Base-by-base conservation (phyloP, 2,888 invertebrate species). In the Latheticus oryzae region DNA sequence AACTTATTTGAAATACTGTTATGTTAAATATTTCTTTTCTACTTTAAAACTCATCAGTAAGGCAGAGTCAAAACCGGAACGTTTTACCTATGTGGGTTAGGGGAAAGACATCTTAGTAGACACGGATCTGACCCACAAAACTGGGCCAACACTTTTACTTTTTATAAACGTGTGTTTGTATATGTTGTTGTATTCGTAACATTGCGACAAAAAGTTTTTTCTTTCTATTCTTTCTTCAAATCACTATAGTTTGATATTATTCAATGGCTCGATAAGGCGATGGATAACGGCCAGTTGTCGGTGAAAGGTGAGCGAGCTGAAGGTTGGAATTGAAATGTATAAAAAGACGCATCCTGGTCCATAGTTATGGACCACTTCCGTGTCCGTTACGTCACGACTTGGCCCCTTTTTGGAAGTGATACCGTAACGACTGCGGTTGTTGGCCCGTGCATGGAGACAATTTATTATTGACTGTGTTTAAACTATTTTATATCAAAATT, bases 111-210 rank as follows among this genome's bases (percentile, higher is more conserved):
- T 2, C n/a, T 4, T n/a, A n/a, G n/a, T n/a, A n/a, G n/a, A 43
- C 42, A 68, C 74, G 73, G 74, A 73, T 74, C 63, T 74, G 73
- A 74, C 73, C 72, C 60, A 63, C 65, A 58, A 58, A 73, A 68
- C 62, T 67, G 64, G 73, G 70, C 64, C 72, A 68, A 62, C 64
- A 73, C 74, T 74, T 74, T 73, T 73, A 72, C 74, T 73, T 72
- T 71, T 71, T 60, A 59, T 23, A 9, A 9, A 12, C 5, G 2
- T 9, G n/a, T 23, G 40, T n/a, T n/a, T n/a, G n/a, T n/a, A n/a
- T n/a, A n/a, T n/a, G n/a, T n/a, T n/a, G n/a, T n/a, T n/a, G n/a
- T n/a, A n/a, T n/a, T n/a, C n/a, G n/a, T n/a, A n/a, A n/a, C n/a
- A n/a, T n/a, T n/a, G n/a, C n/a, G n/a, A n/a, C n/a, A n/a, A n/a